Base-by-base conservation (phyloP, 1,140 invertebrate species). In the Drosophila lini region DNA sequence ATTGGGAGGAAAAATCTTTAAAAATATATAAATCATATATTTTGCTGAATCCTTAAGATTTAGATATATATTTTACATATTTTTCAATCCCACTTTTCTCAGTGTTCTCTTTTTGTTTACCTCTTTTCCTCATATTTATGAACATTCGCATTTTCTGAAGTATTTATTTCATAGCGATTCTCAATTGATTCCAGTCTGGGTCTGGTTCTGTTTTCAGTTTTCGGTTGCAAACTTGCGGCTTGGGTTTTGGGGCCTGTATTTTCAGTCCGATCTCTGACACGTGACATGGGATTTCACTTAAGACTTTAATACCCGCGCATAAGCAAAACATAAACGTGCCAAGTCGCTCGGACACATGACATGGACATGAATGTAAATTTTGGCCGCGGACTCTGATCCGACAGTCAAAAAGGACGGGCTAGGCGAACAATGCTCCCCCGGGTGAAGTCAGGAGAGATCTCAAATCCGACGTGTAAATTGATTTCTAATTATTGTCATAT, bases 271-370 rank as follows among this genome's bases (percentile, higher is more conserved):
- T 79, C 71, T 77, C 67, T 88, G 83, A 88, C 84, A 88, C 83
- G 74, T 88, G 83, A 88, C 83, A 88, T 89, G 83, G 83, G 83
- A 88, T 88, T 88, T 88, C 83, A 88, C 83, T 88, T 88, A 88
- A 88, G 80, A 80, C 73, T 83, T 84, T 80, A 88, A 88, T 89
- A 74, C 84, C 69, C 42, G 73, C 67, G 68, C 62, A 89, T 81
- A 81, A 81, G 82, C 64, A 81, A 86, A 81, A 81, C 82, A 81
- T 86, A 88, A 86, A 88, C 81, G 80, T 86, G 83, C 83, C 83
- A 86, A 83, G 85, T 78, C 40, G 64, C 59, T 74, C 50, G 83
- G 80, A 86, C 83, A 86, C 80, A 86, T 88, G 82, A 86, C 82
- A 81, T 64, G 69, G 74, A 74, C 70, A 81, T 65, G 82, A 55